phyloP scores from a whole-genome alignment of 2,888 invertebrate species.

The Tethea ocularis region DNA sequence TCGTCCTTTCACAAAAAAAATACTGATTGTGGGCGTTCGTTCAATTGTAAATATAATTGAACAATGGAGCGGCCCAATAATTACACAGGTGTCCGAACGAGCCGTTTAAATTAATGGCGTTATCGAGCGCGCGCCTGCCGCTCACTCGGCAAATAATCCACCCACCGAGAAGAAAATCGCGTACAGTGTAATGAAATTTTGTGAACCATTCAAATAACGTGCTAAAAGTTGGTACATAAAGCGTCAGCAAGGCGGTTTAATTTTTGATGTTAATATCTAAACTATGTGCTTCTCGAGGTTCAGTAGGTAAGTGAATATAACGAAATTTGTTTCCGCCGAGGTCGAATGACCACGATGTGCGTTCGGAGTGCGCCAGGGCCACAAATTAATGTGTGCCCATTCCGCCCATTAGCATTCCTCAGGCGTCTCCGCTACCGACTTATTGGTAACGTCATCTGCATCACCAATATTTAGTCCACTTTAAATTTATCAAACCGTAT shows the following conservation, averaged over 20 bases:
- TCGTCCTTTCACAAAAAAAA: constrained; percentile 44
- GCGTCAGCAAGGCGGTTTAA: neutral
- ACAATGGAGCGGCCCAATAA: constrained; percentile 52
- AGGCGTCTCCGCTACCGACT: constrained; percentile 47
- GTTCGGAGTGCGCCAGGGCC: constrained; percentile 31
- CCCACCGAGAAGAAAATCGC: constrained; percentile 27
- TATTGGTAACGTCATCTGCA: constrained; percentile 63
- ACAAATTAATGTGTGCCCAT: constrained; percentile 61
- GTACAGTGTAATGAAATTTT: constrained; percentile 17
- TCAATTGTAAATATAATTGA: constrained; percentile 63
- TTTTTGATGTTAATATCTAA: constrained; percentile 13
- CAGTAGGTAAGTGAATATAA: constrained; percentile 27
- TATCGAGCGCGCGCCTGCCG: constrained; percentile 47
- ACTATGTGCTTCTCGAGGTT: constrained; percentile 21
- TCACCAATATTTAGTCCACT: constrained; percentile 58
- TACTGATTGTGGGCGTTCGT: constrained; percentile 48
- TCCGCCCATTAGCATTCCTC: constrained; percentile 67
- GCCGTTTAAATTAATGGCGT: constrained; percentile 55
- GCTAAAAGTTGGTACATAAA: neutral
- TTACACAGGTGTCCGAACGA: constrained; percentile 52
- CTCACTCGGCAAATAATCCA: constrained; percentile 36
- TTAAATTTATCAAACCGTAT: constrained; percentile 54
- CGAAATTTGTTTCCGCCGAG: constrained; percentile 33
- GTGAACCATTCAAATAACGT: neutral
- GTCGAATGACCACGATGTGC: constrained; percentile 38